phyloP scores from a whole-genome alignment of 1,140 invertebrate species.

The Gryllus bimaculatus region DNA sequence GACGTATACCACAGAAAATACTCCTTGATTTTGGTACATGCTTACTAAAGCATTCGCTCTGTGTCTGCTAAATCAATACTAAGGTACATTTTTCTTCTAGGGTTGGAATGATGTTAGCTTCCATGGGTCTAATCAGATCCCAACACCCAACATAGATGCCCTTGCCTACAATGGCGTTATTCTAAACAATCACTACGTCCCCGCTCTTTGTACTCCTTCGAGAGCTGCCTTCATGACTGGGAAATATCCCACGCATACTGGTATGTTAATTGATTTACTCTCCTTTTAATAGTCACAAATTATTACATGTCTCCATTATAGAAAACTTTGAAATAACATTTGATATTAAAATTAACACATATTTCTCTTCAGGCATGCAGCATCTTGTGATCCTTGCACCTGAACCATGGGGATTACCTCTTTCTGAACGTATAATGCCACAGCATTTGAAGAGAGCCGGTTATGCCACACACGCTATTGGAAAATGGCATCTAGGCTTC shows the following conservation, averaged over 20 bases:
- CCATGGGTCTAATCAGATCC: conserved; percentile 46
- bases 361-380: conserved; percentile 53
- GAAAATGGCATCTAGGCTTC: conserved; percentile 84
- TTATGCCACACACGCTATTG: conserved; percentile 72
- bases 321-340: no score
- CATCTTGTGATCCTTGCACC: conserved; percentile 62
- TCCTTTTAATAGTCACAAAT: no score
- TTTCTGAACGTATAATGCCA: conserved; percentile 61
- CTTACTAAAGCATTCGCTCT: no score
- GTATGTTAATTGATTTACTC: conserved; percentile 22
- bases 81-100: conserved; percentile 33
- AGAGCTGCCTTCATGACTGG: conserved; percentile 43
- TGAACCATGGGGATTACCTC: conserved; percentile 60
- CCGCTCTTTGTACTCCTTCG: conserved; percentile 42
- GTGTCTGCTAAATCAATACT: no score
- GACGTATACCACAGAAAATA: no score
- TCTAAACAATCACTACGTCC: conserved; percentile 38
- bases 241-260: conserved; percentile 43
- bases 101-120: conserved; percentile 56
- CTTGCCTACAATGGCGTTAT: conserved; percentile 37
- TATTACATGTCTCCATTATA: no score
- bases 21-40: no score
- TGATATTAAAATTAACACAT: no score
- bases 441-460: conserved; percentile 64
- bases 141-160: conserved; percentile 43